Base-by-base conservation (phyloP, 2,888 invertebrate species). In the Tenthredo distinguenda region DNA sequence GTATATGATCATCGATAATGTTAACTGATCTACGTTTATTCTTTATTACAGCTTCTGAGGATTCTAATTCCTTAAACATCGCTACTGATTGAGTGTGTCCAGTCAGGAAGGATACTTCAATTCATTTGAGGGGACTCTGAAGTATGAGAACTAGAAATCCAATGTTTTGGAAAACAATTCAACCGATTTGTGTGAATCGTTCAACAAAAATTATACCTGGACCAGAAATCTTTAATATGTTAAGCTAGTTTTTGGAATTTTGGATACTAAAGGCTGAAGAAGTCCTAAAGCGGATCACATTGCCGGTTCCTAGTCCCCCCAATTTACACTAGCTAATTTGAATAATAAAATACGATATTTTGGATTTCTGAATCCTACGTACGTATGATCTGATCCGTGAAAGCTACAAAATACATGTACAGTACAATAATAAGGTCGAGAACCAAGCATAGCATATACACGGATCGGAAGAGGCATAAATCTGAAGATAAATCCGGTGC, bases 361-460 rank as follows among this genome's bases (percentile, higher is more conserved):
- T 82, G 77, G 86, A 86, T 86, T 76, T 55, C 85, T 65, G 74
- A 77, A 77, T 77, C 31, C 85, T 87, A 87, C 87, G 87, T 87
- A 87, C 87, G 77, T 86, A 86, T 85, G 77, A 87, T 86, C 84
- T 87, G 87, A 87, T 87, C 87, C 87, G 86, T 84, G 62, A 87
- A 86, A 86, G 86, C 87, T 87, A 86, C 65, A 84, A 86, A 87
- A 85, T 85, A 86, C 84, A 77, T 84, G 47, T 50, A 74, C n/a
- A 37, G 21, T 82, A 82, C 21, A 31, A 71, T 40, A 68, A 26
- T 6, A 21, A 37, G 10, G 2, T 83, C 43, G 31, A 84, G 34
- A 31, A 34, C 55, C 34, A 9, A 77, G 50, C 55, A 7, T n/a
- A 77, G 50, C 34, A 31, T 6, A n/a, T 12, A 55, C 18, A 76